Percentiles rank a stretch among this genome's conserved stretches.
Conservation (phyloP, 2,113 vertebrate species). For the Orycteropus afer region DNA sequence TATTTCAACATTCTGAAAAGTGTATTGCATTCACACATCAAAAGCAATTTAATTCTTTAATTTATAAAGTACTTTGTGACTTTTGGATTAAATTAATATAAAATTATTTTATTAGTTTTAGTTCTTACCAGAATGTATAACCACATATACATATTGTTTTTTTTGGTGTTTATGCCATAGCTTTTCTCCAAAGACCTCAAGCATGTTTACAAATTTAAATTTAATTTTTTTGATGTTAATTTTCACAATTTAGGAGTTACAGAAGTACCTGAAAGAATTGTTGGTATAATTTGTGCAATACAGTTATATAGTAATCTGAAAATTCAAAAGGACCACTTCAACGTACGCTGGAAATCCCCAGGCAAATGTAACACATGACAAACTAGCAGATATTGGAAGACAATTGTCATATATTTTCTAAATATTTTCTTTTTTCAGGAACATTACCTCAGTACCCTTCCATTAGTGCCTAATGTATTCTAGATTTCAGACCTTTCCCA, state of each 20-base stretch:
- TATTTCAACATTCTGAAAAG: neutral
- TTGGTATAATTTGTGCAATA: neutral
- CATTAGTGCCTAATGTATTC: neutral
- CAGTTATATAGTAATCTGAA: neutral
- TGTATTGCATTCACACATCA: neutral
- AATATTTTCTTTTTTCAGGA: neutral
- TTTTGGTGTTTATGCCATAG: neutral
- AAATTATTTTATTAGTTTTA: neutral
- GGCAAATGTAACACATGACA: neutral
- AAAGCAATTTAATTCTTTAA: neutral
- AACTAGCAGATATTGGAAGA: neutral
- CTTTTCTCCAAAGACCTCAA: neutral
- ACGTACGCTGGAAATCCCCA: conserved; percentile 13
- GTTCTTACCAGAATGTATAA: neutral
- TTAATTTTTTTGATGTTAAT: conserved; percentile 31
- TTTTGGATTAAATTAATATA: neutral
- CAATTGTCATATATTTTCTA: neutral
- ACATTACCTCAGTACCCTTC: neutral
- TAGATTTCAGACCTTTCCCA: neutral
- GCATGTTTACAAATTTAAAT: conserved; percentile 1
- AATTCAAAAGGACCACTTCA: conserved; percentile 35
- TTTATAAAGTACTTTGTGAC: neutral
- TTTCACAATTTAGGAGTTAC: conserved; percentile 5
- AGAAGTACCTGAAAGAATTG: neutral
- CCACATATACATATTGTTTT: neutral